Evolutionary conservation across 1,140 invertebrate species (phyloP), one percentile per base, ranked within the genome.

Genomic region (Aphaenogaster rudis): DNA sequence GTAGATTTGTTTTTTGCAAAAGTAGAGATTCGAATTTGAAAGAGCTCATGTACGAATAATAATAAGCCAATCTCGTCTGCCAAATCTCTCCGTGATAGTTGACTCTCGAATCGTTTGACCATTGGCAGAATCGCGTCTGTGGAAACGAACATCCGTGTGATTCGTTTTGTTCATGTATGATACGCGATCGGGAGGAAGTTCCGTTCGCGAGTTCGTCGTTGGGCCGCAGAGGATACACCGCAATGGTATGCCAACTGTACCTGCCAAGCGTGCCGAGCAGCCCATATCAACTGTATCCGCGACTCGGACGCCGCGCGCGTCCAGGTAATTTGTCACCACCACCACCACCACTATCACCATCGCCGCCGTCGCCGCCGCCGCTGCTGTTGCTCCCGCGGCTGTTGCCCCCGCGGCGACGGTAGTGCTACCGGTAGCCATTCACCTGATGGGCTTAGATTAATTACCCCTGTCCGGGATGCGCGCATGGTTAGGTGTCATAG

Each of bases 391-490:
- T 8, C 0, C 57, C 17, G 64, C 0, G 21, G 66, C n/a, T 69
- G 42, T 15, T 69, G 17, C 6, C 80, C 45, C 36, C 67, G 80
- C 42, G 67, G 52, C 67, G 67, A 59, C n/a, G 82, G 15, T n/a
- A 15, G 82, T 76, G 36, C 42, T 78, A 57, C 59, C 69, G 78
- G 50, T 77, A 64, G 81, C 81, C 77, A 84, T 87, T 90, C 88
- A 92, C 91, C 91, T 91, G 90, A 93, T 93, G 87, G 88, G 88
- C 80, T 92, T 89, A 91, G 93, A 94, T 94, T 94, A 94, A 94
- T 94, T 94, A 93, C 88, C 88, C 88, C 63, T 90, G 84, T 88
- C 88, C 21, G 45, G 80, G 82, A 88, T 90, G 86, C 81, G 76
- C 88, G 50, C 78, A 87, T 82, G 71, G 66, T 61, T 76, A 54